Conservation (phyloP, 1,140 invertebrate species). For the Drosophila eugracilis region DNA sequence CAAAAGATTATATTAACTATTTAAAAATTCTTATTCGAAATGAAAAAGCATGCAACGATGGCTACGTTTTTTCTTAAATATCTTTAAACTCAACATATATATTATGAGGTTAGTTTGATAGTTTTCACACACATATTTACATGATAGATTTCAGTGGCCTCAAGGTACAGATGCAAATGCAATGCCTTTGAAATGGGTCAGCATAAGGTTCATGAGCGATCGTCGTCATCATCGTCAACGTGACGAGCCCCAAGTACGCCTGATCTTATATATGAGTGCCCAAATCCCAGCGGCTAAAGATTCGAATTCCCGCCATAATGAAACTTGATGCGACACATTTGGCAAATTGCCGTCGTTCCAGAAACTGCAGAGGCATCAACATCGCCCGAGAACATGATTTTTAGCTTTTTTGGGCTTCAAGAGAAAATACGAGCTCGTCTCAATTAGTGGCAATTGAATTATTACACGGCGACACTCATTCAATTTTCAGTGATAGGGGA, state of each 20-base stretch:
- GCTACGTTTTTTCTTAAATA: too few species aligned
- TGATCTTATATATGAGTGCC: constrained; percentile 7
- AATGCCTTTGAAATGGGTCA: constrained; percentile 68
- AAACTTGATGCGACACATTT: constrained; percentile 76
- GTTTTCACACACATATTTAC: constrained; percentile 1
- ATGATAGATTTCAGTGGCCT: constrained; percentile 37
- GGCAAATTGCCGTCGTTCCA: constrained; percentile 66
- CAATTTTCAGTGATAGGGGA: constrained; percentile 63
- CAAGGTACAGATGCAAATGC: constrained; percentile 65
- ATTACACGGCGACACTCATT: constrained; percentile 81
- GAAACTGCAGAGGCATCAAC: constrained; percentile 31
- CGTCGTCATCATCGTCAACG: constrained; percentile 32
- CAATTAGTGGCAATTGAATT: constrained; percentile 81
- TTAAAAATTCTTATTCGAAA: background rate
- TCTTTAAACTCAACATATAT: background rate
- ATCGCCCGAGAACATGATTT: constrained; percentile 29
- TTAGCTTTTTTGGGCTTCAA: constrained; percentile 14
- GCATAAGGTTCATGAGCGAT: constrained; percentile 44
- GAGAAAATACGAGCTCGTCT: constrained; percentile 74
- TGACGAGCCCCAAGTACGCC: constrained; percentile 33
- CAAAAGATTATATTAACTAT: background rate
- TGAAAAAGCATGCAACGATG: background rate
- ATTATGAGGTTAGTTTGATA: background rate
- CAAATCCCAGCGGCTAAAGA: constrained; percentile 20
- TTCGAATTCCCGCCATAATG: constrained; percentile 34